phyloP scores from a whole-genome alignment of 2,797 vertebrate species.

The Spinus pinus region DNA sequence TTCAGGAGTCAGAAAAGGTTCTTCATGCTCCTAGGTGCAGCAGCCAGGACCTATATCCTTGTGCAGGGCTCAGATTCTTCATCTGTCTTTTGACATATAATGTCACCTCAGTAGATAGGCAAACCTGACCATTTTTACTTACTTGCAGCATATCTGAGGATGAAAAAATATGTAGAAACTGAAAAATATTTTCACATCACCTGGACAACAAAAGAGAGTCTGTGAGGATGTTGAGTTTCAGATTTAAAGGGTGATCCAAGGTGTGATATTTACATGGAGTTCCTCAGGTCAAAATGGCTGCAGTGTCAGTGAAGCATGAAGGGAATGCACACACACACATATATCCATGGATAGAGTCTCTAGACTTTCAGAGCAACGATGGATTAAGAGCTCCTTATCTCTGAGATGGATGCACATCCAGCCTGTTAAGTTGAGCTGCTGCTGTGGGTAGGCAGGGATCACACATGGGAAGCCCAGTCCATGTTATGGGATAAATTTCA shows the following conservation, averaged over 20 bases:
- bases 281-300: neutral
- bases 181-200: neutral
- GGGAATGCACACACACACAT: neutral
- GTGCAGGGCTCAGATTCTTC: neutral
- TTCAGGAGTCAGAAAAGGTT: neutral
- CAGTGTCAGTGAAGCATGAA: neutral
- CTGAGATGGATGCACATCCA: neutral
- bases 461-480: neutral
- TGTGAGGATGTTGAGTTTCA: neutral
- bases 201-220: neutral
- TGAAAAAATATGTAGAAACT: neutral
- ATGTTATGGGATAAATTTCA: neutral
- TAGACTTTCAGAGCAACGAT: neutral
- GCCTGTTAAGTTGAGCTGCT: neutral
- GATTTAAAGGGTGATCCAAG: neutral
- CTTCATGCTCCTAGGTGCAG: neutral
- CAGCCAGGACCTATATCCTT: neutral
- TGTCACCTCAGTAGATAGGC: neutral
- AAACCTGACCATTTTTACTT: neutral
- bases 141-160: neutral
- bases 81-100: neutral
- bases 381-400: neutral
- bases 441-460: neutral
- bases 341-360: neutral
- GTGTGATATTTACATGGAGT: neutral